Evolutionary conservation across 2,888 invertebrate species (phyloP).

Genomic region (Escarpia spicata): DNA sequence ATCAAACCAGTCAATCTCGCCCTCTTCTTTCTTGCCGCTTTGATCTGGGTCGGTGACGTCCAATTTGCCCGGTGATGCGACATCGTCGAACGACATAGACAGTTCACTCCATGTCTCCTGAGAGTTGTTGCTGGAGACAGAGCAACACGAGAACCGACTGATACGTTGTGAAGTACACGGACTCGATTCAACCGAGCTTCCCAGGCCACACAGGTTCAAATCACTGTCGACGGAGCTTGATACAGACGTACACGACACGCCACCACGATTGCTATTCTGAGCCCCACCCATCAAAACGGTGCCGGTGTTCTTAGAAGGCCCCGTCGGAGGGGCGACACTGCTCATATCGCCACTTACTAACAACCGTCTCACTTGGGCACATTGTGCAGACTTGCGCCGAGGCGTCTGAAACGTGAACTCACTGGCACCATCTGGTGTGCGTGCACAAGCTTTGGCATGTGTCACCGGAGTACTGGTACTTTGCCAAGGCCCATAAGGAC

Average conservation of each 20-base stretch:
- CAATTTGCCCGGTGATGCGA: not conserved
- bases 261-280: not conserved
- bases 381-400: not conserved
- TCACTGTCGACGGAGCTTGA: slow-evolving; percentile 1
- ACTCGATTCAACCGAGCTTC: not conserved
- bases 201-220: not conserved
- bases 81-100: not conserved
- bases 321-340: not conserved
- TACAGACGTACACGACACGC: not conserved
- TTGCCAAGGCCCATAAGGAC: not conserved
- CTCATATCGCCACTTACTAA: not conserved
- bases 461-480: not conserved
- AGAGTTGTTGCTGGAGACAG: not conserved
- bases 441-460: not conserved
- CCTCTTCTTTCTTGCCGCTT: not conserved
- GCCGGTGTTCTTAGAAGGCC: not conserved
- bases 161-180: not conserved
- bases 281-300: not conserved
- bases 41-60: not conserved
- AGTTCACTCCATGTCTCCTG: not conserved
- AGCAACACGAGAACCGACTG: slow-evolving; percentile 1
- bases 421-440: not conserved
- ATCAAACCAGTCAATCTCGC: not conserved
- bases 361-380: not conserved
- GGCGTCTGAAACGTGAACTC: not conserved